Conservation (phyloP, 2,113 vertebrate genomes). For the Galbula dea region DNA sequence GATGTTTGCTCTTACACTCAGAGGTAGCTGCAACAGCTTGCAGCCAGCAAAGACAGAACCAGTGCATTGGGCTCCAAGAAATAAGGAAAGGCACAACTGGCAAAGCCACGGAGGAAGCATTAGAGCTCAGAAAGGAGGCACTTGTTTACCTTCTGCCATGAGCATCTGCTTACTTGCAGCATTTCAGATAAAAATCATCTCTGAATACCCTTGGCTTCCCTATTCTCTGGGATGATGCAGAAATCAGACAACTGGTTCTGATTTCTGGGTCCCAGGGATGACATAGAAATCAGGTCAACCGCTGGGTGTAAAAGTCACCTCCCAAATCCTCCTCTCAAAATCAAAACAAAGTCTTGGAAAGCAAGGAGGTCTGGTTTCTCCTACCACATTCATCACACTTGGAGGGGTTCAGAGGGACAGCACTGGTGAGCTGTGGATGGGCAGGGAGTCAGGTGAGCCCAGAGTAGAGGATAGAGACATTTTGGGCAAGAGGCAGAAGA, state of each 20-base stretch:
- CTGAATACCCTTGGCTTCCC: neutral
- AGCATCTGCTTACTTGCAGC: neutral
- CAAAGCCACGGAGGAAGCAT: neutral
- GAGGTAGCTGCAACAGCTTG: neutral
- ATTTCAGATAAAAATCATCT: neutral
- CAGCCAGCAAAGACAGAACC: neutral
- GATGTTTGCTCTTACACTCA: neutral
- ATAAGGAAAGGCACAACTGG: neutral
- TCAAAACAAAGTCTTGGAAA: neutral
- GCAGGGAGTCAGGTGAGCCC: neutral
- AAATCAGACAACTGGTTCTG: neutral
- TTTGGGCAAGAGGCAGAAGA: neutral
- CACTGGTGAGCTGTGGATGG: neutral
- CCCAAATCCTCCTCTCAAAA: neutral
- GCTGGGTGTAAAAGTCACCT: neutral
- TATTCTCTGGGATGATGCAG: neutral
- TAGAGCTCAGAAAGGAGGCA: neutral
- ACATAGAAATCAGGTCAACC: neutral
- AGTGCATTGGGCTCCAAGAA: neutral
- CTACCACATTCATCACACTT: fast-evolving
- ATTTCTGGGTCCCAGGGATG: neutral
- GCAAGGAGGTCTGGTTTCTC: neutral
- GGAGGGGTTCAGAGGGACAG: fast-evolving
- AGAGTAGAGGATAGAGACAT: neutral
- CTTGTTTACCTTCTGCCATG: neutral